These are phyloP conservation scores for Pogonognathellus flavescens DNA, from an alignment of 1,140 invertebrate genomes.

Conservation along the genomic window DNA sequence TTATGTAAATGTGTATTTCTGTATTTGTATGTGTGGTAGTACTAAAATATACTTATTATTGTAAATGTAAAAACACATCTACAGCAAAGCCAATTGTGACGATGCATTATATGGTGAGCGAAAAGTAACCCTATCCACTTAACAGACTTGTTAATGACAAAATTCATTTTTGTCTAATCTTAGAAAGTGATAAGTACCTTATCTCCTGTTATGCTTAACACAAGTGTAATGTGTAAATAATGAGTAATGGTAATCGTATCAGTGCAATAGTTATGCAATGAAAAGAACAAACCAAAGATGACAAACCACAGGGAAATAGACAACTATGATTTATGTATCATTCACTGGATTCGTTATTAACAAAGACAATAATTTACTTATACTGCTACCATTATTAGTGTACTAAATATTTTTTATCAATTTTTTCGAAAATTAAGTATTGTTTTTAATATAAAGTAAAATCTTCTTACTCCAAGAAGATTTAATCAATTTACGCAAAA, in stretches of 20 bases:
- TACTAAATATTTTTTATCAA: too few species aligned
- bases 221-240: background rate
- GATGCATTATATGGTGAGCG: background rate
- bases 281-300: constrained; percentile 45
- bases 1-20: constrained; percentile 5
- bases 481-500: too few species aligned
- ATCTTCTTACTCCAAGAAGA: too few species aligned
- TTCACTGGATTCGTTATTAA: too few species aligned
- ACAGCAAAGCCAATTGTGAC: too few species aligned
- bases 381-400: too few species aligned
- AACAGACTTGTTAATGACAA: constrained; percentile 27
- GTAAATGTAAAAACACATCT: too few species aligned
- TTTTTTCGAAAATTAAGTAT: too few species aligned
- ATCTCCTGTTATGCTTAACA: background rate
- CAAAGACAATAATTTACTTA: too few species aligned
- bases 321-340: constrained; percentile 24
- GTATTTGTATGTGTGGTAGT: background rate
- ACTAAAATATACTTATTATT: too few species aligned
- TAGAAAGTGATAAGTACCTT: constrained; percentile 41
- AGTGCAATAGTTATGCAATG: too few species aligned
- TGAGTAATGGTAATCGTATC: background rate
- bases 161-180: background rate
- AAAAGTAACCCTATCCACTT: constrained; percentile 5
- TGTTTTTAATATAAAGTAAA: too few species aligned
- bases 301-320: constrained; percentile 22